Conservation (phyloP, 2,888 invertebrate species). For the Platycheirus albimanus region DNA sequence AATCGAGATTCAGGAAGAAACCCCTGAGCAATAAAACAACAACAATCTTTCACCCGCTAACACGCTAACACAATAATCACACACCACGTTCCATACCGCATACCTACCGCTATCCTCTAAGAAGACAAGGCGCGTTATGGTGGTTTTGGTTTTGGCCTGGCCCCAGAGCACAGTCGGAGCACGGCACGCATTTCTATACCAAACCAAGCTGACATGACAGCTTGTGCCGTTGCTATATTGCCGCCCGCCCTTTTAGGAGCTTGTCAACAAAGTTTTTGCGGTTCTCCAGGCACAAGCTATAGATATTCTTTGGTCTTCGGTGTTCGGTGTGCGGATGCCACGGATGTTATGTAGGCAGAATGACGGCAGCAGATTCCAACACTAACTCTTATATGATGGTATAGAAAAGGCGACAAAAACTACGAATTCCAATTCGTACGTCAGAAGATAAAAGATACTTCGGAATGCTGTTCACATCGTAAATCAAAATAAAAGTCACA, state of each 20-base stretch:
- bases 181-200: constrained; percentile 26
- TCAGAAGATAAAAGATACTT: constrained; percentile 33
- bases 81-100: no score
- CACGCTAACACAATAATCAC: constrained; percentile 61
- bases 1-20: constrained; percentile 7
- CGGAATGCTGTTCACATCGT: constrained; percentile 53
- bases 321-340: background rate
- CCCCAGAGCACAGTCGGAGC: no score
- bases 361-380: constrained; percentile 1
- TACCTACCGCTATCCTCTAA: no score
- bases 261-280: constrained; percentile 66
- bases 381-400: background rate
- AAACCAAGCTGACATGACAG: no score
- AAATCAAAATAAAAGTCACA: constrained; percentile 22
- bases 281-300: constrained; percentile 4
- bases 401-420: constrained; percentile 6
- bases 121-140: constrained; percentile 24
- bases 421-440: constrained; percentile 46
- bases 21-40: constrained; percentile 11
- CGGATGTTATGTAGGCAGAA: constrained; percentile 1
- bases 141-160: background rate
- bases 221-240: background rate
- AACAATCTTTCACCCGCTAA: constrained; percentile 44
- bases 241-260: constrained; percentile 37
- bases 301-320: background rate